Evolutionary conservation across 2,888 invertebrate species (phyloP), one percentile per base, ranked within the genome.

Genomic region (Aromia moschata): DNA sequence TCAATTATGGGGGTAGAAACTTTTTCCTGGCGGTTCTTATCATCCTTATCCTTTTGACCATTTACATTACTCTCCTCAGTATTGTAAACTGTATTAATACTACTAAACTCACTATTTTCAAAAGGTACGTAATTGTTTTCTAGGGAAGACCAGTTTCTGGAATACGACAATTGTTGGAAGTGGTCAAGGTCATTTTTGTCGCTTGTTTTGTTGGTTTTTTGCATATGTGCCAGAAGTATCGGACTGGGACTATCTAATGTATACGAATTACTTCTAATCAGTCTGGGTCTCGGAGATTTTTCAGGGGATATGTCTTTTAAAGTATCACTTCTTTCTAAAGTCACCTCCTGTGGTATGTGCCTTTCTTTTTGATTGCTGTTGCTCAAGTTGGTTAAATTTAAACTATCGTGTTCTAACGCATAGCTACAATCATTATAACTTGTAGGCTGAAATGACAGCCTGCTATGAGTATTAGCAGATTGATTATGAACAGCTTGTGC

Each of bases 191-290:
- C 25, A 4, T 58, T 40, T 20, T 36, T 0, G 11, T 18, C 33
- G 0, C 9, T 3, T 10, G 15, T 36, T 40, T 64, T 62, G 17
- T 55, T 58, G 11, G 57, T 61, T 63, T 83, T 82, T 75, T 87
- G 83, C 43, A 89, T 80, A 71, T 87, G 86, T 7, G 88, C 88
- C 16, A 89, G 74, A 5, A 94, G 83, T 62, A 88, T 87, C 0
- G 91, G 91, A 72, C 93, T 92, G 0, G 94, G 93, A 15, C 85
- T 83, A 0, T 92, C 87, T 43, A 94, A 79, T 0, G 91, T 90
- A 73, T 93, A 94, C 0, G 94, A 94, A 61, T 89, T 87, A 72
- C 91, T 90, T 47, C 93, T 83, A 9, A 88, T 83, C 54, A 91
- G 77, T 65, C 69, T 82, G 79, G 75, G 83, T 80, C 75, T 83